Evolutionary conservation across 2,797 vertebrate genomes (phyloP).

Genomic region (Pyrocephalus nanus): DNA sequence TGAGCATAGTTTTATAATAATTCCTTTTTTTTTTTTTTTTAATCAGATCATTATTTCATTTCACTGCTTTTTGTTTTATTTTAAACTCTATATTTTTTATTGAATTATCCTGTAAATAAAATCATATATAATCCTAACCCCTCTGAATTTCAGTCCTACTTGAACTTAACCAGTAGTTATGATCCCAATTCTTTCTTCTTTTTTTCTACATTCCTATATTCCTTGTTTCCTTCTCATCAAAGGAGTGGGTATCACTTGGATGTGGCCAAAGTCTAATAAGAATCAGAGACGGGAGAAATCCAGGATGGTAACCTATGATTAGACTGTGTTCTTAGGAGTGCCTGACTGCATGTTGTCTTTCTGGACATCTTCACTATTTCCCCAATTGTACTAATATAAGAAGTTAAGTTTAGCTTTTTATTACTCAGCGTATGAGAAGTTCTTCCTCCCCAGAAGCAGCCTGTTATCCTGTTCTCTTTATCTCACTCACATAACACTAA

Average conservation of each 20-base stretch:
- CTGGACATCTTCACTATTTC: neutral
- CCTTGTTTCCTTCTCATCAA: neutral
- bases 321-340: neutral
- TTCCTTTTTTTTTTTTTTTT: neutral
- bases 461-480: neutral
- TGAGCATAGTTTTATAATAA: neutral
- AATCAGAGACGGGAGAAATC: neutral
- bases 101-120: neutral
- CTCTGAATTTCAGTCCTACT: neutral
- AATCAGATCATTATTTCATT: neutral
- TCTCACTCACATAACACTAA: neutral
- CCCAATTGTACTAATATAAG: neutral
- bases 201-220: neutral
- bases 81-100: neutral
- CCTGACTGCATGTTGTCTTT: neutral
- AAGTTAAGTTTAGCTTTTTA: neutral
- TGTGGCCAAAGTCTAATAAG: neutral
- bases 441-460: neutral
- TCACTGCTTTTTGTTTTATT: neutral
- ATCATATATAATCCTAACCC: rapidly evolving
- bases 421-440: neutral
- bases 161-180: neutral
- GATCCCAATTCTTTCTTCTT: neutral
- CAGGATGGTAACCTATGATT: neutral
- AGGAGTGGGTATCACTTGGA: neutral